phyloP scores from a whole-genome alignment of 2,888 invertebrate species.

The Dasysyrphus albostriatus region DNA sequence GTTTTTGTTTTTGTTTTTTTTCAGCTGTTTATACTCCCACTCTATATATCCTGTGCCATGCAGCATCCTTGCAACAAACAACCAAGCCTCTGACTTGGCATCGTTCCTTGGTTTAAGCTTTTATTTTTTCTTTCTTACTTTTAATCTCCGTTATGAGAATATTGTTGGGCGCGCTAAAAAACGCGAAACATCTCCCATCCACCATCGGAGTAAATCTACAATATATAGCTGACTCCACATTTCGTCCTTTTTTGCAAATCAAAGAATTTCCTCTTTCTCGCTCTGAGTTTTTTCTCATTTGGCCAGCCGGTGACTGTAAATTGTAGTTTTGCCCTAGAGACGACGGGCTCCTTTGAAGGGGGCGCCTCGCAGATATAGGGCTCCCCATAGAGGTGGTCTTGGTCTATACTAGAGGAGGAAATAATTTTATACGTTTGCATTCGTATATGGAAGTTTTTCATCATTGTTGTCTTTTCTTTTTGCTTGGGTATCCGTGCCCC shows the following conservation, averaged over 20 bases:
- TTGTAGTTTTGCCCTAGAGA: slow-evolving; percentile 41
- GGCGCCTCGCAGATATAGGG: background rate
- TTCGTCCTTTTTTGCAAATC: slow-evolving; percentile 59
- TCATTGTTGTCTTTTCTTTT: slow-evolving; percentile 58
- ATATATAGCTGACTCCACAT: slow-evolving; percentile 24
- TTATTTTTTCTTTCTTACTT: slow-evolving; percentile 45
- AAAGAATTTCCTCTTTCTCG: slow-evolving; percentile 24
- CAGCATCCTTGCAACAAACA: slow-evolving; percentile 41
- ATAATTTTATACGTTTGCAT: slow-evolving; percentile 64
- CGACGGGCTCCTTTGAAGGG: slow-evolving; percentile 3
- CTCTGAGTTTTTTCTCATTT: slow-evolving; percentile 13
- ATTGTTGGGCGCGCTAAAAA: slow-evolving; percentile 62
- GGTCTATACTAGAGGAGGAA: slow-evolving; percentile 6
- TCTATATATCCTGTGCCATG: slow-evolving; percentile 18
- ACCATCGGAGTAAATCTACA: background rate
- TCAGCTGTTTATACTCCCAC: slow-evolving; percentile 51
- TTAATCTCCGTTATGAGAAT: slow-evolving; percentile 67
- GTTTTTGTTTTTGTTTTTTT: background rate
- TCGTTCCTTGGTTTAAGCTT: slow-evolving; percentile 22
- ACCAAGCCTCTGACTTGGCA: slow-evolving; percentile 34
- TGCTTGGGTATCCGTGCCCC: slow-evolving; percentile 24
- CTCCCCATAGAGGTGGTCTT: slow-evolving; percentile 20
- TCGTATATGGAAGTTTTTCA: slow-evolving; percentile 63
- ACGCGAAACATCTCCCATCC: slow-evolving; percentile 42
- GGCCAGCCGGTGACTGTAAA: slow-evolving; percentile 26